Conservation (phyloP, 2,797 vertebrate species). For the Triplophysa yarkandensis region DNA sequence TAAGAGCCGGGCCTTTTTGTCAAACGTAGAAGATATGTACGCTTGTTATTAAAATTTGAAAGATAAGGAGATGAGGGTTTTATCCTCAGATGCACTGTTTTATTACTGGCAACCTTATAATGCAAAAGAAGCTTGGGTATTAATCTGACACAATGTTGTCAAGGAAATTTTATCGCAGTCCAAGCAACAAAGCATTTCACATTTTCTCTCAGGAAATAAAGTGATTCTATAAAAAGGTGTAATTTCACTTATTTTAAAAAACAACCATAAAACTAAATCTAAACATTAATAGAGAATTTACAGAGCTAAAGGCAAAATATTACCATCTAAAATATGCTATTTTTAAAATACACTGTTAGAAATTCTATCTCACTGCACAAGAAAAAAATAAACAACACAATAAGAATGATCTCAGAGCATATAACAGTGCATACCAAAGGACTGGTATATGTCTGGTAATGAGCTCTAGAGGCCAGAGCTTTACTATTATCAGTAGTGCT, state of each 20-base stretch:
- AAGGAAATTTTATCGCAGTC: conserved; percentile 8
- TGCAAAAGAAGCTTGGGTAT: neutral
- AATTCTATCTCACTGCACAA: conserved; percentile 32
- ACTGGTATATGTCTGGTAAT: conserved; percentile 51
- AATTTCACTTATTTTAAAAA: conserved; percentile 13
- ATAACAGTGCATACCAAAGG: conserved; percentile 7
- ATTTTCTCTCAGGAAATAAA: conserved; percentile 24
- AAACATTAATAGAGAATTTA: neutral
- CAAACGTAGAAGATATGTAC: conserved; percentile 26
- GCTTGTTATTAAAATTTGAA: conserved; percentile 54
- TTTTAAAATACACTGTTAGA: neutral
- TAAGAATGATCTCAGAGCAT: conserved; percentile 36
- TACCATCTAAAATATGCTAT: neutral
- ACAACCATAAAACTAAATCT: conserved; percentile 17
- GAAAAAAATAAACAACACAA: conserved; percentile 35
- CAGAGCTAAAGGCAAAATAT: conserved; percentile 14
- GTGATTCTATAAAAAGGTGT: conserved; percentile 23
- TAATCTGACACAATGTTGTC: conserved; percentile 24
- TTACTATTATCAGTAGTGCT: conserved; percentile 56
- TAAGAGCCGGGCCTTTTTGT: conserved; percentile 47
- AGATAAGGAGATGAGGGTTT: conserved; percentile 50
- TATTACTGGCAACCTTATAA: conserved; percentile 30
- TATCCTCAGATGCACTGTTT: conserved; percentile 36
- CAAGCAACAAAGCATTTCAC: neutral
- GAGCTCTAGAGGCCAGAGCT: conserved; percentile 51